A percentile compares a stretch with the other conserved stretches of the same genome.
Conservation (phyloP, 37 sponge, comb jelly and placozoan species). For the Axinella damicornis region DNA sequence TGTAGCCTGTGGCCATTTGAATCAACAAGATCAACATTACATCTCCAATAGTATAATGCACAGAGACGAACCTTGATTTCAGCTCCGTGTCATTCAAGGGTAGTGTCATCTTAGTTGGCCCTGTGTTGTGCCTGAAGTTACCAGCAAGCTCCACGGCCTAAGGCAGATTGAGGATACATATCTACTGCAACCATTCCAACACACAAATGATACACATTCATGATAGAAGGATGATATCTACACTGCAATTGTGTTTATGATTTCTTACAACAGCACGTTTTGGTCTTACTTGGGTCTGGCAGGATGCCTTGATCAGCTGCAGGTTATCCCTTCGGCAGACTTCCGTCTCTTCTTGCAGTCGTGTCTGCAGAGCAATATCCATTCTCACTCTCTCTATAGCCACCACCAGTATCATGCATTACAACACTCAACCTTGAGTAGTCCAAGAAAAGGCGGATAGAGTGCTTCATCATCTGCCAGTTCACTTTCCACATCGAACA, state of each 20-base stretch:
- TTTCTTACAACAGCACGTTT: too few species aligned
- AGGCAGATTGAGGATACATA: too few species aligned
- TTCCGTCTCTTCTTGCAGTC: constrained; percentile 37
- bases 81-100: constrained; percentile 78
- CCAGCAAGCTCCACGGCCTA: constrained; percentile 48
- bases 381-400: background rate
- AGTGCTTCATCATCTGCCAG: constrained; percentile 57
- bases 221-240: too few species aligned
- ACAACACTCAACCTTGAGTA: constrained; percentile 29
- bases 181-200: too few species aligned
- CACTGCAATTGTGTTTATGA: too few species aligned
- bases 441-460: constrained; percentile 14
- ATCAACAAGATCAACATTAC: background rate
- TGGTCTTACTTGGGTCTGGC: constrained; percentile 37
- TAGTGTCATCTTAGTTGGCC: constrained; percentile 50
- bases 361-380: constrained; percentile 28
- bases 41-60: background rate
- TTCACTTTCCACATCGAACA: constrained; percentile 56
- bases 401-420: background rate
- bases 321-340: constrained; percentile 35
- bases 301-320: constrained; percentile 37
- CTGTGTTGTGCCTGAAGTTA: constrained; percentile 61
- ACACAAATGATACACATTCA: background rate
- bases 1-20: constrained; percentile 35
- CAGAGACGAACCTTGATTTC: constrained; percentile 41